phyloP scores from a whole-genome alignment of 2,113 vertebrate genomes.

The Takifugu bimaculatus region DNA sequence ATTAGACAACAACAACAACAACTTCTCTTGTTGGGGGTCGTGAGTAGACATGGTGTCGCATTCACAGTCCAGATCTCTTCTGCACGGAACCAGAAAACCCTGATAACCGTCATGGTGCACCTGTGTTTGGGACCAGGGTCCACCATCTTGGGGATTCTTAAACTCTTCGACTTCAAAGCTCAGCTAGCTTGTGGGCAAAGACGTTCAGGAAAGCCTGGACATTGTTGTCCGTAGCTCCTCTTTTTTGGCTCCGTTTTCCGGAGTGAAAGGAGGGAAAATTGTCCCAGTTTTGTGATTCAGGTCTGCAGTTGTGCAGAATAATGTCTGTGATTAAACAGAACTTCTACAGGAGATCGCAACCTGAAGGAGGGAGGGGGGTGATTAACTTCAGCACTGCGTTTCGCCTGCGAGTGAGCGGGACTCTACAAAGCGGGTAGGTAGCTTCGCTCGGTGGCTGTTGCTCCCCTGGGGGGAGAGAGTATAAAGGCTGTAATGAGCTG shows the following conservation, averaged over 20 bases:
- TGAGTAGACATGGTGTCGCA: slow-evolving; percentile 3
- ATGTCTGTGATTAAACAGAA: slow-evolving; percentile 70
- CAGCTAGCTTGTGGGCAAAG: too few species aligned
- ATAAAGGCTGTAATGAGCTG: slow-evolving; percentile 64
- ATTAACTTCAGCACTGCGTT: slow-evolving; percentile 66
- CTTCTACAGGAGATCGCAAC: slow-evolving; percentile 33
- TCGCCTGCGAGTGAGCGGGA: slow-evolving; percentile 46
- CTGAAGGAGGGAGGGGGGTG: slow-evolving; percentile 26
- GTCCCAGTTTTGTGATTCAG: slow-evolving; percentile 75
- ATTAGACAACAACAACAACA: neutral
- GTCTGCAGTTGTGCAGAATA: slow-evolving; percentile 70
- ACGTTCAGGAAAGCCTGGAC: too few species aligned
- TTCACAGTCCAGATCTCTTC: slow-evolving; percentile 9
- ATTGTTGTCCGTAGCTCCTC: too few species aligned
- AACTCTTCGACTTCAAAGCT: too few species aligned
- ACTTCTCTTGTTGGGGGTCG: slow-evolving; percentile 19
- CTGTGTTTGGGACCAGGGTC: too few species aligned
- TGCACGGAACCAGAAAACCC: slow-evolving; percentile 25
- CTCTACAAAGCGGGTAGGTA: slow-evolving; percentile 57
- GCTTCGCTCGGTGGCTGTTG: slow-evolving; percentile 55
- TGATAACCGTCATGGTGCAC: too few species aligned
- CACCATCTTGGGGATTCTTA: too few species aligned
- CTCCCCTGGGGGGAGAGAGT: slow-evolving; percentile 50
- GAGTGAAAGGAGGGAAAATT: slow-evolving; percentile 17
- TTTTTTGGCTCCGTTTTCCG: too few species aligned